A percentile compares a stretch with the other conserved stretches of the same genome.
Conservation (phyloP, 2,888 invertebrate genomes). For the Ophioninae sp. region DNA sequence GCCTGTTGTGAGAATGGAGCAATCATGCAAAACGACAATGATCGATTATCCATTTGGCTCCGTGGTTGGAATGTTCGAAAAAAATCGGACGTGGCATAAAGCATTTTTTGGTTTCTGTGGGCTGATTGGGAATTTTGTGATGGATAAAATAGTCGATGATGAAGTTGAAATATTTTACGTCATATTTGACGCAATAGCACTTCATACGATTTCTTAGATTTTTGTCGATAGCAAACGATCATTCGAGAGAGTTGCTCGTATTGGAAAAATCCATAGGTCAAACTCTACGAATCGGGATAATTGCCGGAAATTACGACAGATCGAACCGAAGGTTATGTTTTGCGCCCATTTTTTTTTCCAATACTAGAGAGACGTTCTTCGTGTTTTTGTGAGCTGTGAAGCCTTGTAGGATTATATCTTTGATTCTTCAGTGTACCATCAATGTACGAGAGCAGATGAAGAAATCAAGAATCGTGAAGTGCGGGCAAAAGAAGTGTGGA, state of each 20-base stretch:
- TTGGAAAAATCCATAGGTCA: no score
- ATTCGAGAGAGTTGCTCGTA: no score
- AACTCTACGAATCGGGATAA: not conserved
- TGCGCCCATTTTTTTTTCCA: not conserved
- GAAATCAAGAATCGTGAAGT: conserved; percentile 34
- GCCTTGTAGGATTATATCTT: not conserved
- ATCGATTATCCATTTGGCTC: not conserved
- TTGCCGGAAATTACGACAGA: not conserved
- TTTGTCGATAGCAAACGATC: no score
- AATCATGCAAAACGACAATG: not conserved
- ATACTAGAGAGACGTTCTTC: not conserved
- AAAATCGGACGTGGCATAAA: no score
- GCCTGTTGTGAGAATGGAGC: conserved; percentile 13
- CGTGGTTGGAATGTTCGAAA: not conserved
- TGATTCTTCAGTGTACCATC: not conserved
- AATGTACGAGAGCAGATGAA: conserved; percentile 22
- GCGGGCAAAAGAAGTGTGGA: conserved; percentile 3
- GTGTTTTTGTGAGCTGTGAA: not conserved
- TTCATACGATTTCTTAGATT: no score
- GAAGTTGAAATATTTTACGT: not conserved
- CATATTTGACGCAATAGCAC: no score
- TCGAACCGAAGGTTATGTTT: not conserved
- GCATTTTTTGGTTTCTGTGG: not conserved
- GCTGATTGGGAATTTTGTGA: not conserved
- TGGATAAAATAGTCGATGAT: not conserved